Percentiles rank a stretch among this genome's conserved stretches.
Evolutionary conservation across 2,797 vertebrate species (phyloP).

Genomic region (Crax fasciolata): DNA sequence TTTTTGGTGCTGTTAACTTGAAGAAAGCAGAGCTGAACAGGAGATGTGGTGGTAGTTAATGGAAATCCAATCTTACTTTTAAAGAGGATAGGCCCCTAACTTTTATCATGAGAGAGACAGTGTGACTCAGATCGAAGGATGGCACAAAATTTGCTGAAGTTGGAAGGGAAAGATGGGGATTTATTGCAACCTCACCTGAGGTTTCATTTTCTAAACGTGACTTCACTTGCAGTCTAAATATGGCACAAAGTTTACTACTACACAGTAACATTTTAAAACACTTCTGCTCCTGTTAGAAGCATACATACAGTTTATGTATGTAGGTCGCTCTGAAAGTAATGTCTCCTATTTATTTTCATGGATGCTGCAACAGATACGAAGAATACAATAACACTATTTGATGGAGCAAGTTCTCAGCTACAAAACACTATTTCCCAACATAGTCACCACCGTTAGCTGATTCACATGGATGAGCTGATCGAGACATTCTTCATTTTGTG

Average conservation of each 20-base stretch:
- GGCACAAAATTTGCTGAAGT: not conserved
- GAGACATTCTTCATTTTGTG: too few species aligned
- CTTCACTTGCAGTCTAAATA: not conserved
- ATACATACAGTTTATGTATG: not conserved
- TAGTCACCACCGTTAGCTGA: too few species aligned
- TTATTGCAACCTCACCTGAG: not conserved
- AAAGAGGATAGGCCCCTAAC: not conserved
- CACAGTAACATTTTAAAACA: not conserved
- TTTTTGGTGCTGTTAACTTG: not conserved
- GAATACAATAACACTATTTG: too few species aligned
- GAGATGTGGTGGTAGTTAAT: not conserved
- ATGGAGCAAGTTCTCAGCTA: too few species aligned
- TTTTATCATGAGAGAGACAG: rapidly evolving
- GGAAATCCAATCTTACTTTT: not conserved
- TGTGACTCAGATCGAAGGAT: not conserved
- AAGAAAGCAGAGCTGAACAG: not conserved
- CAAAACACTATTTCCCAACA: too few species aligned
- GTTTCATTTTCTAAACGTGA: not conserved
- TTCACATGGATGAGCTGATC: too few species aligned
- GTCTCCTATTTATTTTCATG: too few species aligned
- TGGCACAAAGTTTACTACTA: not conserved
- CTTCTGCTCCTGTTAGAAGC: not conserved
- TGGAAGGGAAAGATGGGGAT: not conserved
- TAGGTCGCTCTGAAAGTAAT: too few species aligned
- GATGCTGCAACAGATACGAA: too few species aligned